Evolutionary conservation across 2,797 vertebrate species (phyloP), one percentile per base, ranked within the genome.

Genomic region (Myotis daubentonii): DNA sequence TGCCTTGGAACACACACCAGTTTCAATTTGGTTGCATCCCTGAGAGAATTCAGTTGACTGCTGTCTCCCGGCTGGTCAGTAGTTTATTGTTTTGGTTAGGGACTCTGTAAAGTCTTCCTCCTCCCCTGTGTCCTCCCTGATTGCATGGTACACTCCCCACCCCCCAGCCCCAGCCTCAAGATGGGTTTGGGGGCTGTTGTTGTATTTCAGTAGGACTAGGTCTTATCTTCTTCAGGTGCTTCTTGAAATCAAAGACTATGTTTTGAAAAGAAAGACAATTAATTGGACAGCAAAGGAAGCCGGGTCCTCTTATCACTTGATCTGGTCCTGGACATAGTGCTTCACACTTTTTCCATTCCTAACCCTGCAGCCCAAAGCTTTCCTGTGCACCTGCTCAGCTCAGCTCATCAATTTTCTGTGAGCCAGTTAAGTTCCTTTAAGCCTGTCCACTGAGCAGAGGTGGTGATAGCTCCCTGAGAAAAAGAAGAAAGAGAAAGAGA

Each of bases 371-470:
- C 95, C 96, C 95, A 97, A 96, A 97, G 96, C 97, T 98, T 96
- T 96, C 98, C 97, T 97, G 98, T 98, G 97, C 98, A 99, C 98
- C 98, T 98, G 98, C 97, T 97, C 95, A 49, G 90, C 96, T 97
- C 97, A 92, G 94, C 97, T 97, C 97, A 98, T 98, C 98, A 98
- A 98, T 98, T 98, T 98, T 98, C 98, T 96, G 91, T 97, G 93
- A 97, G 97, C 96, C 96, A 93, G 95, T 94, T 93, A 96, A 97
- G 95, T 93, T 98, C 97, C 97, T 97, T 98, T 98, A 97, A 98
- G 96, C 95, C 97, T 97, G 97, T 97, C 98, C 96, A 93, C 93
- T 79, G 97, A 97, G 96, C 97, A 97, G 96, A 97, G 93, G 93
- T 98, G 96, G 96, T 96, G 97, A 97, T 97, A 97, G 97, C 97